Evolutionary conservation across 2,888 invertebrate genomes (phyloP).

Genomic region (Pristionchus exspectatus): DNA sequence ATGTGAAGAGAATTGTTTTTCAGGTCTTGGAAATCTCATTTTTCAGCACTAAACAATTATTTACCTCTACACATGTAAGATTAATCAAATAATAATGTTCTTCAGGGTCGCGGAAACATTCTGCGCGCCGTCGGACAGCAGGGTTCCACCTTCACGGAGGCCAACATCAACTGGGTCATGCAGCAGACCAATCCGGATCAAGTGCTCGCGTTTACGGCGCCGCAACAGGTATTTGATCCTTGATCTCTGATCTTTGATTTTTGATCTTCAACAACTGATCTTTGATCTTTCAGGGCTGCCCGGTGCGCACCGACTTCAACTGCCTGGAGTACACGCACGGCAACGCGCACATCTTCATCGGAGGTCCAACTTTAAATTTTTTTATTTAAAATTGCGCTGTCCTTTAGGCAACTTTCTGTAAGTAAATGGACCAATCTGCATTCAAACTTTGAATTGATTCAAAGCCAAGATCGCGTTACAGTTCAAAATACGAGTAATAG

Average conservation of each 20-base stretch:
- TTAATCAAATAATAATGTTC: too few relatives aligned
- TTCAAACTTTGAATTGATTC: background rate
- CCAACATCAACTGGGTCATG: constrained; percentile 68
- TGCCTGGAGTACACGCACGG: constrained; percentile 72
- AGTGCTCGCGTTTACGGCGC: constrained; percentile 74
- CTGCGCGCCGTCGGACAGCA: constrained; percentile 64
- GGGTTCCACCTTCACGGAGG: constrained; percentile 59
- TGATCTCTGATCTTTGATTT: background rate
- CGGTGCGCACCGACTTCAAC: constrained; percentile 68
- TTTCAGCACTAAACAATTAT: too few relatives aligned
- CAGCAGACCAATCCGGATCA: constrained; percentile 69
- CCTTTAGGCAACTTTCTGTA: too few relatives aligned
- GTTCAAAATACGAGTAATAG: too few relatives aligned
- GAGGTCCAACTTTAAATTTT: constrained; percentile 53
- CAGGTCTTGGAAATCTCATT: too few relatives aligned
- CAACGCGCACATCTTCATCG: constrained; percentile 73
- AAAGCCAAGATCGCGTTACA: too few relatives aligned
- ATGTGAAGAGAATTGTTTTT: too few relatives aligned
- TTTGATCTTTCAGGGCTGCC: constrained; percentile 61
- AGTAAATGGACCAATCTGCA: too few relatives aligned
- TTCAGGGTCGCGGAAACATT: constrained; percentile 46
- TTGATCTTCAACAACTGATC: background rate
- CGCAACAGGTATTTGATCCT: constrained; percentile 58
- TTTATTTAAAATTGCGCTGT: too few relatives aligned
- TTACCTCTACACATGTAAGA: too few relatives aligned